A percentile compares a stretch with the other conserved stretches of the same genome.
These are phyloP conservation scores for Lasius platythorax DNA, from an alignment of 2,888 invertebrate species.

Conservation along the genomic window DNA sequence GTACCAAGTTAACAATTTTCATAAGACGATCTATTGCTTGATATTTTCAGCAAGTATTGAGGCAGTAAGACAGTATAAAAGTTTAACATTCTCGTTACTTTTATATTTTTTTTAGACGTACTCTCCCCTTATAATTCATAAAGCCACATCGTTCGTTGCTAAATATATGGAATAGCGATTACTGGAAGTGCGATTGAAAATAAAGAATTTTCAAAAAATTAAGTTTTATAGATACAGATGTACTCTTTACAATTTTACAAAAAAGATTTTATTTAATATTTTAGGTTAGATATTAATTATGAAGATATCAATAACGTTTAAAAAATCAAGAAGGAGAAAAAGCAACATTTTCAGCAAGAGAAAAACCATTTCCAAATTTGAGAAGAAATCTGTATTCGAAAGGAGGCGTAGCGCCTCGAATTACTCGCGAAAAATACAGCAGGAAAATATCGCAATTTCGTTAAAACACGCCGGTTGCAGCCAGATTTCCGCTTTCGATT, in stretches of 20 bases:
- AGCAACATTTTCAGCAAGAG: not conserved
- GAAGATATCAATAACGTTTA: not conserved
- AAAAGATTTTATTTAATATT: not conserved
- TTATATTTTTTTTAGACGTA: not conserved
- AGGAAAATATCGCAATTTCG: not conserved
- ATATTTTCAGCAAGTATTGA: conserved; percentile 11
- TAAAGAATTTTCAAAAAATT: not conserved
- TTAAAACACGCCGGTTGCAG: not conserved
- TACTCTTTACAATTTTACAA: not conserved
- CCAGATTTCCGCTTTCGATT: not conserved
- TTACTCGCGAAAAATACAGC: not conserved
- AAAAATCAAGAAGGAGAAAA: not conserved
- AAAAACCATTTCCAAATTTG: not conserved
- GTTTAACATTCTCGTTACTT: not conserved
- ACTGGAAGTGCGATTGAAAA: not conserved
- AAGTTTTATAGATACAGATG: not conserved
- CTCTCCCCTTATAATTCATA: not conserved
- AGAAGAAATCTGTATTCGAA: not conserved
- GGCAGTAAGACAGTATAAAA: conserved; percentile 11
- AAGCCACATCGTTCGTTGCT: not conserved
- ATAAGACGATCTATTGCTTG: not conserved
- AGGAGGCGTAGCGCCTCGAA: not conserved
- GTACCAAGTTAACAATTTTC: conserved; percentile 11
- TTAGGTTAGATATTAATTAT: not conserved
- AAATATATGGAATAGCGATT: not conserved